These are phyloP conservation scores for Prosapia bicincta DNA, from an alignment of 2,888 invertebrate species.

Conservation along the genomic window DNA sequence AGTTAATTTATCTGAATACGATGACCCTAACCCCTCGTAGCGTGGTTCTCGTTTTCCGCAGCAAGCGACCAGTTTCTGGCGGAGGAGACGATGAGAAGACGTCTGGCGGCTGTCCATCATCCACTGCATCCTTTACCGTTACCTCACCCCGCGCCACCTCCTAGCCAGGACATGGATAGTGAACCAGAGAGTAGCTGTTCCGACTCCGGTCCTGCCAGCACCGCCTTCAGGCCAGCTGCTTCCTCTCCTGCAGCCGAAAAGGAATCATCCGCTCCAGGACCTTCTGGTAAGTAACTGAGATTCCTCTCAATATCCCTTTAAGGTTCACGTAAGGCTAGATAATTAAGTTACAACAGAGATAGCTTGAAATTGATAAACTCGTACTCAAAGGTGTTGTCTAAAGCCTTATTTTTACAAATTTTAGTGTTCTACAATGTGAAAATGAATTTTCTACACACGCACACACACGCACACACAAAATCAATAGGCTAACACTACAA, in stretches of 20 bases:
- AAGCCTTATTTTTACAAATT: too few relatives aligned
- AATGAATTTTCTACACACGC: too few relatives aligned
- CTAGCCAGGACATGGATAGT: slow-evolving; percentile 39
- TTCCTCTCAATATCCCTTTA: background rate
- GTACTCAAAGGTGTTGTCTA: too few relatives aligned
- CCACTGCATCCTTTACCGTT: slow-evolving; percentile 30
- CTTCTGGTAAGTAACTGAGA: slow-evolving; percentile 36
- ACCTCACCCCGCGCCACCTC: slow-evolving; percentile 43
- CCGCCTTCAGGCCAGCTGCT: slow-evolving; percentile 37
- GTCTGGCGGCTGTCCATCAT: slow-evolving; percentile 37
- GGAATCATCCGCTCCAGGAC: slow-evolving; percentile 37
- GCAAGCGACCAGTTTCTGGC: slow-evolving; percentile 38
- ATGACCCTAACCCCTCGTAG: slow-evolving; percentile 27
- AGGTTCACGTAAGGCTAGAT: background rate
- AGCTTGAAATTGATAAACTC: too few relatives aligned
- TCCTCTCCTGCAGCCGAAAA: slow-evolving; percentile 23
- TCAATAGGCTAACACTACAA: too few relatives aligned
- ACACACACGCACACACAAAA: too few relatives aligned
- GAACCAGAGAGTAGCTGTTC: slow-evolving; percentile 45
- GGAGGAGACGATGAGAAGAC: slow-evolving; percentile 40
- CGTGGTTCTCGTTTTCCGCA: slow-evolving; percentile 30
- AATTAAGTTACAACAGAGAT: too few relatives aligned
- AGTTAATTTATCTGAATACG: background rate
- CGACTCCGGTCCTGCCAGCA: slow-evolving; percentile 44
- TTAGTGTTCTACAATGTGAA: too few relatives aligned